phyloP scores from a whole-genome alignment of 2,888 invertebrate genomes.

The Odontocerum albicorne region DNA sequence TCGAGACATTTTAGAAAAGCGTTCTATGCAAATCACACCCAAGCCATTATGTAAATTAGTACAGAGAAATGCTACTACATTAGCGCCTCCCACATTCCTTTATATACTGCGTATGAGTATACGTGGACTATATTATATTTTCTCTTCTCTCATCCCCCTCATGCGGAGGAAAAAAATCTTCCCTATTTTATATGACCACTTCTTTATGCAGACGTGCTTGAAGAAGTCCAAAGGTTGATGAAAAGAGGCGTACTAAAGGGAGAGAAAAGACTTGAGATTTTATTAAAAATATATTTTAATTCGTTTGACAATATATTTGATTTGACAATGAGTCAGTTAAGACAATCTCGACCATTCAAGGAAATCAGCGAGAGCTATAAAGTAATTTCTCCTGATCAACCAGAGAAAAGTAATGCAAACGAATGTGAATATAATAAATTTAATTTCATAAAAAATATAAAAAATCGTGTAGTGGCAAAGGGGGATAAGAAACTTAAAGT shows the following conservation, averaged over 20 bases:
- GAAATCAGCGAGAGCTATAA: no score
- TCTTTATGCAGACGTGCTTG: conserved; percentile 28
- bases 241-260: conserved; percentile 10
- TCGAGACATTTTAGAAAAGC: no score
- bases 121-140: conserved; percentile 2
- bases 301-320: no score
- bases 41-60: neutral
- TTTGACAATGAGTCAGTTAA: no score
- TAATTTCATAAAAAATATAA: no score
- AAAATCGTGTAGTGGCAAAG: no score
- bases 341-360: no score
- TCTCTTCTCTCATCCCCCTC: neutral
- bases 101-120: no score
- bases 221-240: conserved; percentile 26
- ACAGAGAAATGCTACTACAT: conserved; percentile 1
- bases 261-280: neutral
- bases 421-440: no score
- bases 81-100: conserved; percentile 1
- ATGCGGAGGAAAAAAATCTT: neutral
- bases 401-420: no score
- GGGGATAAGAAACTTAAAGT: no score
- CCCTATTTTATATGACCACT: conserved; percentile 27
- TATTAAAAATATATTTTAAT: neutral
- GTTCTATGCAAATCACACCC: conserved; percentile 21
- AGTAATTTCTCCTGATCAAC: no score